Base-by-base conservation (phyloP, 2,888 invertebrate genomes). In the Antheraea yamamai region DNA sequence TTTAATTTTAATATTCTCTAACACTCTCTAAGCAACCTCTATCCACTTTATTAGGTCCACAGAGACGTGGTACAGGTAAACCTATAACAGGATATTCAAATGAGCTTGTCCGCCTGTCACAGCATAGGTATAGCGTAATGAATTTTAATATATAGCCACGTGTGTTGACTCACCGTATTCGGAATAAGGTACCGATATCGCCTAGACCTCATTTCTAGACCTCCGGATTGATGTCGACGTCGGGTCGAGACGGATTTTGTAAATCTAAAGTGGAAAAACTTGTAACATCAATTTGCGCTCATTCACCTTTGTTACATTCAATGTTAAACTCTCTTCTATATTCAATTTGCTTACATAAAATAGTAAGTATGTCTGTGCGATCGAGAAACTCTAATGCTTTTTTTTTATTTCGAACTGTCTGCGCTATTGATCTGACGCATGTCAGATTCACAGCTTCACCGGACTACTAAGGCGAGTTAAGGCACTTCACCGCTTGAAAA, bases 161-260 rank as follows among this genome's bases (percentile, higher is more conserved):
- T 79, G 66, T 51, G 61, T 51, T 61, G 66, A 71, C 72, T 75
- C 52, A 71, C 73, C 78, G 76, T 77, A 77, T 76, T 73, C n/a
- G 73, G 75, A 74, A 80, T 79, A 78, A 76, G 68, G 52, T 20
- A 71, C 75, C 52, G 30, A 64, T 61, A 66, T 76, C 73, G 68
- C 81, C 81, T 74, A 81, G 85, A 83, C 82, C 83, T 80, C 75
- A 79, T 81, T 84, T 73, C 64, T 80, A 75, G 74, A 47, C 58
- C 39, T 75, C 47, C 30, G 61, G 47, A 18, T 26, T n/a, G 26
- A 66, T 26, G 16, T 66, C 61, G 2, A 26, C 52, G n/a, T 52
- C 8, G 26, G 74, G 20, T 68, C 1, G 26, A 47, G 23, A 30
- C 3, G 10, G 47, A 18, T 73, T 64, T 58, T 58, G n/a, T 68